Evolutionary conservation across 2,888 invertebrate species (phyloP), one percentile per base, ranked within the genome.

Genomic region (Rhagonycha fulva): DNA sequence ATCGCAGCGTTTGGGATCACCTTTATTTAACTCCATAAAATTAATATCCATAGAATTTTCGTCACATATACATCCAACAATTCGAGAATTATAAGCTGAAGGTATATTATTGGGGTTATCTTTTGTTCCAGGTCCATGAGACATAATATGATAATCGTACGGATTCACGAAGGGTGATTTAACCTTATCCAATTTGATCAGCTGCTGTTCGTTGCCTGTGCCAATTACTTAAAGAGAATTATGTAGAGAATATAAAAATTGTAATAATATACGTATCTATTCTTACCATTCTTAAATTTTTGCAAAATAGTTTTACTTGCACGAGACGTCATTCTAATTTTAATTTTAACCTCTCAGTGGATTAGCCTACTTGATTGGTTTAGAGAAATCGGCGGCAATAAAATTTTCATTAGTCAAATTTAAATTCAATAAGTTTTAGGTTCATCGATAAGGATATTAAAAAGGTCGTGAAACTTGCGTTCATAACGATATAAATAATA

Each of bases 11-110:
- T 95, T 95, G 76, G 96, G 94, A 82, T 93, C 92, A 60, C 95
- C 98, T 90, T 94, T 93, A 87, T 98, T 94, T 84, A 99, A 89
- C 95, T 97, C 96, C 94, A 98, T 96, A 96, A 97, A 99, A 86
- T 94, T 95, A 82, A 99, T 93, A 78, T 92, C 90, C 74, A 94
- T 92, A 74, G 94, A 91, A 86, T 97, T 97, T 87, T 96, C 96
- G 88, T 97, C 95, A 87, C 98, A 98, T 88, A 97, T 92, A 88
- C 98, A 98, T 80, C 97, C 98, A 81, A 98, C 91, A 82, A 97
- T 91, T 83, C 97, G 93, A 76, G 47, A 62, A 72, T 96, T 94
- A 82, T 94, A 96, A 84, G 95, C 94, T 70, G 98, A 98, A 77
- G 97, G 97, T 84, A 99, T 94, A 81, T 96, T 89, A 81, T 95